Conservation (phyloP, 2,797 vertebrate genomes). For the Microcaecilia unicolor region DNA sequence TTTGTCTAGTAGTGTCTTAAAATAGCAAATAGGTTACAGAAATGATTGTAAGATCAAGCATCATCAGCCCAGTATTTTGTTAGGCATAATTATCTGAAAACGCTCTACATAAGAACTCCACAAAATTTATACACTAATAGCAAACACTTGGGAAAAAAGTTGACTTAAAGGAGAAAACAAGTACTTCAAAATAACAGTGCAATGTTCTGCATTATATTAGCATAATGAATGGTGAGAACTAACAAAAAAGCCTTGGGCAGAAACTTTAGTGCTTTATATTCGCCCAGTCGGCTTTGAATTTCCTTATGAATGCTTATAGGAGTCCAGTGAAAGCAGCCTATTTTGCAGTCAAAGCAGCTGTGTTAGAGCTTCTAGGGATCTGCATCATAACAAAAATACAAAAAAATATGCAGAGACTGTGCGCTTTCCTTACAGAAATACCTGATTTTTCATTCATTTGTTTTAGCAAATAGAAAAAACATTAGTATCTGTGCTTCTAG, state of each 20-base stretch:
- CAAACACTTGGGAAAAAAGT: constrained; percentile 22
- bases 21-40: background rate
- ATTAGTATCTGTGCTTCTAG: no score
- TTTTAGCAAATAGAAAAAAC: no score
- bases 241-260: constrained; percentile 35
- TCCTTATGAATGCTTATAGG: constrained; percentile 41
- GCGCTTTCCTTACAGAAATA: constrained; percentile 21
- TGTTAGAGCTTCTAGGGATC: constrained; percentile 16
- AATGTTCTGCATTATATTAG: constrained; percentile 31
- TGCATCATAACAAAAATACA: constrained; percentile 32
- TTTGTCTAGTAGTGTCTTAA: no score
- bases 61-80: background rate
- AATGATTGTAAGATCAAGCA: constrained; percentile 25
- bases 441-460: no score
- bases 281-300: constrained; percentile 44
- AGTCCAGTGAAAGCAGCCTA: constrained; percentile 38
- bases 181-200: constrained; percentile 4
- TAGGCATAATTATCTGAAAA: constrained; percentile 1
- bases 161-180: constrained; percentile 20
- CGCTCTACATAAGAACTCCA: constrained; percentile 9
- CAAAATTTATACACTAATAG: background rate
- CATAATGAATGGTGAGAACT: constrained; percentile 46
- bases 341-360: constrained; percentile 38
- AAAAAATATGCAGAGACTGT: constrained; percentile 10
- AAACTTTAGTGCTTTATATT: constrained; percentile 36